Evolutionary conservation across 2,113 vertebrate species (phyloP).

Genomic region (Notarius lentiginosus): DNA sequence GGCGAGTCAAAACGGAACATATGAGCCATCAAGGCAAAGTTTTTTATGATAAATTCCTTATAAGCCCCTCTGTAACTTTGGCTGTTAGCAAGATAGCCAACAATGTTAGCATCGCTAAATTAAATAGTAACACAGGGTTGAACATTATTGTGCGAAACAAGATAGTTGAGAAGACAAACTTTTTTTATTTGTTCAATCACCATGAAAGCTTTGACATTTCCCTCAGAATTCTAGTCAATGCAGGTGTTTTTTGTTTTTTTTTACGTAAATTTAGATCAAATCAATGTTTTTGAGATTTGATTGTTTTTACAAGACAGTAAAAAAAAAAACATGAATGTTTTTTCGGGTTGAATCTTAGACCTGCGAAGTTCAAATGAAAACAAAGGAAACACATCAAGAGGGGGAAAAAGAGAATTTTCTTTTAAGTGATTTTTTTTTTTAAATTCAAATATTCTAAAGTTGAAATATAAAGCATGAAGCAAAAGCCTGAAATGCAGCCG

Average conservation of each 20-base stretch:
- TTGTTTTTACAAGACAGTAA: too few species aligned
- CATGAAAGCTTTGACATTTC: too few species aligned
- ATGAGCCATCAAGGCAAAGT: background rate
- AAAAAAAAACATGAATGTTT: too few species aligned
- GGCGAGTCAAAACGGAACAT: background rate
- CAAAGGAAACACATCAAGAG: too few species aligned
- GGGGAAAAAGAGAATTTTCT: background rate
- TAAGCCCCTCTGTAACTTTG: background rate
- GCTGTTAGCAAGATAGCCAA: background rate
- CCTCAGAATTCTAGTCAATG: too few species aligned
- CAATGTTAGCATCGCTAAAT: background rate
- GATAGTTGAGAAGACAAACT: background rate
- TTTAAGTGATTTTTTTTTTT: background rate
- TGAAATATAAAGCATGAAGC: background rate
- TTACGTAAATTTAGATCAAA: too few species aligned
- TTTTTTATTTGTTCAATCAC: too few species aligned
- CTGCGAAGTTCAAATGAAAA: too few species aligned
- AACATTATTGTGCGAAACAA: background rate
- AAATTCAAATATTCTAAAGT: background rate
- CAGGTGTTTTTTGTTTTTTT: too few species aligned
- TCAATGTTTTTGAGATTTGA: too few species aligned
- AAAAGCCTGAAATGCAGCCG: background rate
- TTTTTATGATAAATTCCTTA: background rate
- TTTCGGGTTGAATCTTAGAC: too few species aligned
- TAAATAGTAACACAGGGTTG: background rate